Conservation (phyloP, 2,888 invertebrate species). For the Pherbina coryleti region DNA sequence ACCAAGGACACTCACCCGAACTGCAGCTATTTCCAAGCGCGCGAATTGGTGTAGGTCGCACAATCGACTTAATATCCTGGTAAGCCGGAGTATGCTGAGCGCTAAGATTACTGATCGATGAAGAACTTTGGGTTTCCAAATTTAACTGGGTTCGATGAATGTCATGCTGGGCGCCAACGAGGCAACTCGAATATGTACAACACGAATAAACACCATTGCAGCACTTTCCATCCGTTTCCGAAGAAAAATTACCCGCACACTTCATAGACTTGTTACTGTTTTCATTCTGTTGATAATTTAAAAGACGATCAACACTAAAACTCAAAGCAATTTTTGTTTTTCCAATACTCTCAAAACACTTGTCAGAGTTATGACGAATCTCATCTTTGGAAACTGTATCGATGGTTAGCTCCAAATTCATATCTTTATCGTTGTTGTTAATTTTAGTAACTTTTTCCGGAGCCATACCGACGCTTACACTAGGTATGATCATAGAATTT, state of each 20-base stretch:
- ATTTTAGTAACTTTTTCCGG: background rate
- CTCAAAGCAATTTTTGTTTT: constrained; percentile 66
- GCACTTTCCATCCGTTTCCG: constrained; percentile 43
- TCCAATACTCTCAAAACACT: constrained; percentile 17
- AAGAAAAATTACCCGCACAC: background rate
- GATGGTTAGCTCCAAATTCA: constrained; percentile 1
- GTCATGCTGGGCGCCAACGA: constrained; percentile 43
- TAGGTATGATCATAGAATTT: background rate
- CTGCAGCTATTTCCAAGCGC: constrained; percentile 54
- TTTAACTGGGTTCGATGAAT: constrained; percentile 29
- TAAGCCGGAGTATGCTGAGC: background rate
- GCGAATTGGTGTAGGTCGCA: constrained; percentile 65
- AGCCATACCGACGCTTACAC: background rate
- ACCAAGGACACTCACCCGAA: constrained; percentile 55
- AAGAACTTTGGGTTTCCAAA: background rate
- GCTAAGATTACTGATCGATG: background rate
- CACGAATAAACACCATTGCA: constrained; percentile 57
- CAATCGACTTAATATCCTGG: constrained; percentile 61
- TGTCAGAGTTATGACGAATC: too few species aligned
- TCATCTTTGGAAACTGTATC: background rate
- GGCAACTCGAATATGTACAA: constrained; percentile 58
- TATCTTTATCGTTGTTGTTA: background rate
- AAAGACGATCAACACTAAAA: constrained; percentile 67
- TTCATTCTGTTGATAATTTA: constrained; percentile 49
- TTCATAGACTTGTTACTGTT: background rate